A percentile compares a stretch with the other conserved stretches of the same genome.
Evolutionary conservation across 35 echinoderm and acorn worm species (phyloP).

Genomic region (Lytechinus variegatus): DNA sequence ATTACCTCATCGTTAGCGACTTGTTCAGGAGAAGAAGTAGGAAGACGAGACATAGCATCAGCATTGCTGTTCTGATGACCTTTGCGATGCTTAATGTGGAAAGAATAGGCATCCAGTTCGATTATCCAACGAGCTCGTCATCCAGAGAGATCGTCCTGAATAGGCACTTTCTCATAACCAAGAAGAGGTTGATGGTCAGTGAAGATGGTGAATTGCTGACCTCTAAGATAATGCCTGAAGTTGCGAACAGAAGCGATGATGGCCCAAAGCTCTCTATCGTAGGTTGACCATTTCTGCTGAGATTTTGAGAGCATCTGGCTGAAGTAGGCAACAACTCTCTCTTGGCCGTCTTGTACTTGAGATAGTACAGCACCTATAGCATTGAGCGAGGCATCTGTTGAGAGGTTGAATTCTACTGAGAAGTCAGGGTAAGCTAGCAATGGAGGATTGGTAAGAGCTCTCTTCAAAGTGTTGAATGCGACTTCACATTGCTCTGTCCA

Average conservation of each 20-base stretch:
- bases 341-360: constrained; percentile 69
- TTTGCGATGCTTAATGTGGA: constrained; percentile 52
- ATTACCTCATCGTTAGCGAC: too few species aligned
- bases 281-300: constrained; percentile 61
- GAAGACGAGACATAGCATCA: constrained; percentile 12
- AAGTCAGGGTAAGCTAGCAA: constrained; percentile 72
- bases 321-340: constrained; percentile 69
- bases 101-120: constrained; percentile 51
- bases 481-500: constrained; percentile 38
- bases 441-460: constrained; percentile 55
- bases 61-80: constrained; percentile 35
- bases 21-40: neutral
- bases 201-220: constrained; percentile 52
- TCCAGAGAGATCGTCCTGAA: constrained; percentile 48
- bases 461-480: constrained; percentile 51
- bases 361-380: constrained; percentile 73
- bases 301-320: constrained; percentile 56
- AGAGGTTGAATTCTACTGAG: constrained; percentile 44
- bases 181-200: constrained; percentile 69
- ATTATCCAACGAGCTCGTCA: constrained; percentile 54
- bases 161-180: constrained; percentile 19
- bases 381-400: constrained; percentile 57
- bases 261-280: constrained; percentile 67
- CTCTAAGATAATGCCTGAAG: constrained; percentile 70
- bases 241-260: constrained; percentile 70